Percentiles rank a stretch among this genome's conserved stretches.
phyloP scores from a whole-genome alignment of 1,140 invertebrate genomes.

The Papilio polyxenes region DNA sequence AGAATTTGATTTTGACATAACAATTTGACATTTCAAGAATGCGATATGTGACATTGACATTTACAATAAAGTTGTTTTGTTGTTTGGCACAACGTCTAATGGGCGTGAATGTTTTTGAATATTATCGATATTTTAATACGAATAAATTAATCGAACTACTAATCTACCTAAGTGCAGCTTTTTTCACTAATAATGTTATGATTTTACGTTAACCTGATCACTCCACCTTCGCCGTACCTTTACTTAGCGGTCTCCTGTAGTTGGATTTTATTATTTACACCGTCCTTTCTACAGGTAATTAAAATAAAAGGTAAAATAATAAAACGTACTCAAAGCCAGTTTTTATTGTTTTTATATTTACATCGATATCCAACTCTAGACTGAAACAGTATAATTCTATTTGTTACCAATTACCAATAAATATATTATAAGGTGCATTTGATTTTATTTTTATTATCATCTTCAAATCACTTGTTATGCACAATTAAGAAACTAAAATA shows the following conservation, averaged over 20 bases:
- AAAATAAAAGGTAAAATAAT: background rate
- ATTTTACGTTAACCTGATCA: too few species aligned
- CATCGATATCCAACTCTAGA: background rate
- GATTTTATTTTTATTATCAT: too few species aligned
- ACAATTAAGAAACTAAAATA: background rate
- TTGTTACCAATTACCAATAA: background rate
- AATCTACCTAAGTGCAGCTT: background rate
- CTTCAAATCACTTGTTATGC: background rate
- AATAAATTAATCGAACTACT: background rate
- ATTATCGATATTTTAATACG: background rate
- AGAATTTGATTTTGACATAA: conserved; percentile 25
- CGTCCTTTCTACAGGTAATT: background rate
- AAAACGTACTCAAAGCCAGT: background rate
- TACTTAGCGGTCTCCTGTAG: background rate
- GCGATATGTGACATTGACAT: conserved; percentile 25
- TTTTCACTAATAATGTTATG: background rate
- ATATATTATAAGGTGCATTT: background rate
- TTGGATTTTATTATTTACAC: background rate
- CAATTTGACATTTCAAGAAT: conserved; percentile 35
- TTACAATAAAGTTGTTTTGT: background rate
- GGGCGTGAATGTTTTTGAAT: background rate
- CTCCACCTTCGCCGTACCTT: background rate
- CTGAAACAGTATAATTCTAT: background rate
- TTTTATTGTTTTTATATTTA: background rate
- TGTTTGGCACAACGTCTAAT: background rate